Evolutionary conservation across 2,113 vertebrate genomes (phyloP).

Genomic region (Tachysurus vachellii): DNA sequence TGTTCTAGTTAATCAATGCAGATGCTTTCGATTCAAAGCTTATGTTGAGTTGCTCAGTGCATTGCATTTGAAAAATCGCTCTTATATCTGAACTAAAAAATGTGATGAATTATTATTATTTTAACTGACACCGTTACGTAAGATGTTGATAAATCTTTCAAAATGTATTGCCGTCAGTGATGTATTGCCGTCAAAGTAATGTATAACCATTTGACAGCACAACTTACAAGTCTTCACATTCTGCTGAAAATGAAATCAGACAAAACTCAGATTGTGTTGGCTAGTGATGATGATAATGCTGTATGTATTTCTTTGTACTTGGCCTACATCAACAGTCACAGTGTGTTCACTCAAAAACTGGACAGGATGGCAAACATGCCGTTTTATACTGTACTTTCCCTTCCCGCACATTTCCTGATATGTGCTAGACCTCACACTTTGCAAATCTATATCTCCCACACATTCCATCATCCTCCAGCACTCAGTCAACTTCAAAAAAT

Average conservation of each 20-base stretch:
- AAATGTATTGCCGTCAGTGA: not conserved
- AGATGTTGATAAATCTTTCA: not conserved
- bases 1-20: not conserved
- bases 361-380: conserved; percentile 51
- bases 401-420: conserved; percentile 41
- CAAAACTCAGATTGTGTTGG: conserved; percentile 48
- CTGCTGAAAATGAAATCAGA: conserved; percentile 55
- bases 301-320: conserved; percentile 63
- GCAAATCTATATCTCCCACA: conserved; percentile 45
- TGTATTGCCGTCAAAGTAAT: not conserved
- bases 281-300: conserved; percentile 56
- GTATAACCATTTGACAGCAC: not conserved
- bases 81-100: not conserved
- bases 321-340: conserved; percentile 61
- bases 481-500: conserved; percentile 33
- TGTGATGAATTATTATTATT: not conserved
- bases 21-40: not conserved
- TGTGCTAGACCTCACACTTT: conserved; percentile 55
- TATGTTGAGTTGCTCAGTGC: not conserved
- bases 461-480: conserved; percentile 28
- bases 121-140: not conserved
- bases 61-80: not conserved
- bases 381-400: conserved; percentile 55
- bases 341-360: conserved; percentile 52
- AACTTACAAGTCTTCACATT: conserved; percentile 37